phyloP scores from a whole-genome alignment of 2,797 vertebrate species.

The Naso thynnoides region DNA sequence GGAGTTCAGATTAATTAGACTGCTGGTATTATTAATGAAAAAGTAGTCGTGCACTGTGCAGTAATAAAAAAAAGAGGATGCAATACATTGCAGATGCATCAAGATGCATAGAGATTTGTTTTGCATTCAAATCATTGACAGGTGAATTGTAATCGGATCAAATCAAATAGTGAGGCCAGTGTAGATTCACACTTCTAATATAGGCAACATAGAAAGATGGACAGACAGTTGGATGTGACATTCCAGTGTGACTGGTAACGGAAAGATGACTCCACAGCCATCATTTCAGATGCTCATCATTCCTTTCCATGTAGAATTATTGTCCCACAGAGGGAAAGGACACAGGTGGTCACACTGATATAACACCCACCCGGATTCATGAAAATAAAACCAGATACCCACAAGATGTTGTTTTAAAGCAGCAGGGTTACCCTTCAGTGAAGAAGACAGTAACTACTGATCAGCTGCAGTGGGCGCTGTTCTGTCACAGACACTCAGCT shows the following conservation, averaged over 20 bases:
- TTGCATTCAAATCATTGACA: too few species aligned
- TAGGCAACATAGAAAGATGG: not conserved
- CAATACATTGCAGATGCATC: too few species aligned
- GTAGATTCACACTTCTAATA: too few species aligned
- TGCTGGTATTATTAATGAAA: too few species aligned
- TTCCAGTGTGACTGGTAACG: conserved; percentile 31
- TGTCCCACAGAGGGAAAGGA: conserved; percentile 30
- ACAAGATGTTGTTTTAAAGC: not conserved
- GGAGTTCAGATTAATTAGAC: too few species aligned
- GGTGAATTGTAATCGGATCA: too few species aligned
- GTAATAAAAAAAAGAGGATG: too few species aligned
- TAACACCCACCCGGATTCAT: conserved; percentile 32
- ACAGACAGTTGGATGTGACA: conserved; percentile 20
- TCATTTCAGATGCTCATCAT: conserved; percentile 39
- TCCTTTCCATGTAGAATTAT: conserved; percentile 41
- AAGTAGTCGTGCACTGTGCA: too few species aligned
- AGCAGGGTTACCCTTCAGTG: not conserved
- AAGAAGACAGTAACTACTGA: conserved; percentile 26
- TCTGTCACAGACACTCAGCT: conserved; percentile 36
- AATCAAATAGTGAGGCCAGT: too few species aligned
- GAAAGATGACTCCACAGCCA: conserved; percentile 47
- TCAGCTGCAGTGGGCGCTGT: conserved; percentile 71
- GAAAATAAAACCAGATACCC: conserved; percentile 3
- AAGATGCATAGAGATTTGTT: too few species aligned
- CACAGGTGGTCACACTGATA: conserved; percentile 41